phyloP scores from a whole-genome alignment of 2,888 invertebrate species.

The Heterodera filipjevi region DNA sequence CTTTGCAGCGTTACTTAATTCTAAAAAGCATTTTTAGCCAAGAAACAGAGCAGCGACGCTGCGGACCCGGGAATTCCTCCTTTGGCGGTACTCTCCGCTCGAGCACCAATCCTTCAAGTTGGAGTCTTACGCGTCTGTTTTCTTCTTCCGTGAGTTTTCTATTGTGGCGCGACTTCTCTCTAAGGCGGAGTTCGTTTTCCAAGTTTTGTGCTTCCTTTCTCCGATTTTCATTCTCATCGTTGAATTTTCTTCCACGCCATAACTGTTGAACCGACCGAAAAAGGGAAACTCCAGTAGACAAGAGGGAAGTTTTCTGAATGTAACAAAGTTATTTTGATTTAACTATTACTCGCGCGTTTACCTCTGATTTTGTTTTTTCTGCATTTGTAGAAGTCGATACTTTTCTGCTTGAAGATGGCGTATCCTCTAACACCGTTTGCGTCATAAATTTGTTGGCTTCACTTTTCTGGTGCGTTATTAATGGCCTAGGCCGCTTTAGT shows the following conservation, averaged over 20 bases:
- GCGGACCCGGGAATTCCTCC: conserved; percentile 36
- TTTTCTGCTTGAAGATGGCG: background rate
- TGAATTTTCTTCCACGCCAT: conserved; percentile 30
- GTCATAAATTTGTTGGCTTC: background rate
- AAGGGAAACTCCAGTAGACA: background rate
- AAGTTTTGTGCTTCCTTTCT: conserved; percentile 35
- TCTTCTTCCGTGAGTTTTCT: conserved; percentile 27
- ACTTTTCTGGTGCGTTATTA: background rate
- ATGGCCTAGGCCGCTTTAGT: background rate
- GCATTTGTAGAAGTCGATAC: background rate
- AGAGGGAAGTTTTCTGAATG: background rate
- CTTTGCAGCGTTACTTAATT: conserved; percentile 45
- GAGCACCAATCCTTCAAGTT: conserved; percentile 34
- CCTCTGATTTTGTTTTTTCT: background rate
- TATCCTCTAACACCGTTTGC: background rate
- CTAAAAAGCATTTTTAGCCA: conserved; percentile 33
- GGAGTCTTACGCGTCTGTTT: conserved; percentile 20
- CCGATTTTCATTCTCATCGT: conserved; percentile 44
- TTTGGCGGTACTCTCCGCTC: conserved; percentile 26
- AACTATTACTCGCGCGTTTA: too few relatives aligned
- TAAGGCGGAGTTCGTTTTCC: conserved; percentile 44
- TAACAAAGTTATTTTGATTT: background rate
- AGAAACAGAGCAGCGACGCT: background rate
- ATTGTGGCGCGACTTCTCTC: conserved; percentile 69
- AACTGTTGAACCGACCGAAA: background rate